A percentile compares a stretch with the other conserved stretches of the same genome.
Evolutionary conservation across 1,140 invertebrate genomes (phyloP).

Genomic region (Aphelenchoides fujianensis): DNA sequence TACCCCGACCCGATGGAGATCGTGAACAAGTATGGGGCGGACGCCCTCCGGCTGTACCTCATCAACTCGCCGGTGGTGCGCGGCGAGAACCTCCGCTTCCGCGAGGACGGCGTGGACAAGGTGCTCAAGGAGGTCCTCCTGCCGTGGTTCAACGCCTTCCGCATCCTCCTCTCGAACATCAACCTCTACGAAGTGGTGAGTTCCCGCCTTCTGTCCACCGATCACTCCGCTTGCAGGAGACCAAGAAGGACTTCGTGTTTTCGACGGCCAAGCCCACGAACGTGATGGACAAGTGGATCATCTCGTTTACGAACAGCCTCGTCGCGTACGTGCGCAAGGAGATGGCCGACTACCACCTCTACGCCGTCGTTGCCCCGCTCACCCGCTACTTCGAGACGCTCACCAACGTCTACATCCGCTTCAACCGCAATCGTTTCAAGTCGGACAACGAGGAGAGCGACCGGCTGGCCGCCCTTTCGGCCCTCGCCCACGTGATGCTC

Average conservation of each 20-base stretch:
- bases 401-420: conserved; percentile 96
- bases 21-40: conserved; percentile 89
- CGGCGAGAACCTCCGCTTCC: conserved; percentile 91
- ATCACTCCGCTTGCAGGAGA: conserved; percentile 40
- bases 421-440: conserved; percentile 87
- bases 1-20: conserved; percentile 93
- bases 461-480: conserved; percentile 78
- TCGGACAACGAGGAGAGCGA: conserved; percentile 68
- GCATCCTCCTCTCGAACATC: conserved; percentile 89
- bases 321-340: conserved; percentile 82
- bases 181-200: conserved; percentile 75
- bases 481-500: conserved; percentile 81
- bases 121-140: conserved; percentile 95
- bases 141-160: conserved; percentile 98
- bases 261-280: conserved; percentile 66
- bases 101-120: conserved; percentile 92
- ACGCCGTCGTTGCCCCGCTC: conserved; percentile 87
- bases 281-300: conserved; percentile 95
- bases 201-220: no score
- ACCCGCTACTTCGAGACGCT: conserved; percentile 95
- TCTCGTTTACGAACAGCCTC: conserved; percentile 90
- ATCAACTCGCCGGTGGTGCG: conserved; percentile 97
- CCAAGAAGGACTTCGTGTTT: conserved; percentile 43
- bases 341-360: conserved; percentile 87
- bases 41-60: conserved; percentile 87